A percentile compares a stretch with the other conserved stretches of the same genome.
These are phyloP conservation scores for Sebastes trivittatus DNA, from an alignment of 2,797 vertebrate species.

Conservation along the genomic window DNA sequence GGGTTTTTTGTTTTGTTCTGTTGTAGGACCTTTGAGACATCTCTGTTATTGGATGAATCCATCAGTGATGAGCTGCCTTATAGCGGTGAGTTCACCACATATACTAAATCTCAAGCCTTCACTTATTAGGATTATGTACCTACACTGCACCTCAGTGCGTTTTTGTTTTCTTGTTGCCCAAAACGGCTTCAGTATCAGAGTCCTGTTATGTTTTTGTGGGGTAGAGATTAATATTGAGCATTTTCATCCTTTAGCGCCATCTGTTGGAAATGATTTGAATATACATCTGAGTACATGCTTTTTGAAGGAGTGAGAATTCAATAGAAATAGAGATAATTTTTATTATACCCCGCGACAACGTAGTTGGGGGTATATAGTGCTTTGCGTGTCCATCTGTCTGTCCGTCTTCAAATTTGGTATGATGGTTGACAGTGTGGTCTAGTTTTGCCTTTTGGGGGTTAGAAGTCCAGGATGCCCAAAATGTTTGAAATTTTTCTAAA, in stretches of 20 bases:
- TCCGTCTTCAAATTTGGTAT: too few species aligned
- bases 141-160: background rate
- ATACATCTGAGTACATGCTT: too few species aligned
- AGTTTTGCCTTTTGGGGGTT: background rate
- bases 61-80: slow-evolving; percentile 98
- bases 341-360: too few species aligned
- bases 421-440: too few species aligned
- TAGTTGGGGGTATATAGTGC: too few species aligned
- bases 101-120: background rate
- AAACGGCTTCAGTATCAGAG: background rate
- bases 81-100: slow-evolving; percentile 79
- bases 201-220: background rate
- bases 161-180: background rate
- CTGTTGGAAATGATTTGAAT: background rate
- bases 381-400: too few species aligned
- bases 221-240: background rate
- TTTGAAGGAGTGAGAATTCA: background rate
- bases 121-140: background rate
- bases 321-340: background rate
- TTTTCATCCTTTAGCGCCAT: background rate
- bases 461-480: too few species aligned
- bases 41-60: slow-evolving; percentile 92
- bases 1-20: background rate
- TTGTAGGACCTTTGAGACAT: slow-evolving; percentile 95
- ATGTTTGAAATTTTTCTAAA: too few species aligned